Evolutionary conservation across 1,140 invertebrate species (phyloP), one percentile per base, ranked within the genome.

Genomic region (Hormaphis cornu): DNA sequence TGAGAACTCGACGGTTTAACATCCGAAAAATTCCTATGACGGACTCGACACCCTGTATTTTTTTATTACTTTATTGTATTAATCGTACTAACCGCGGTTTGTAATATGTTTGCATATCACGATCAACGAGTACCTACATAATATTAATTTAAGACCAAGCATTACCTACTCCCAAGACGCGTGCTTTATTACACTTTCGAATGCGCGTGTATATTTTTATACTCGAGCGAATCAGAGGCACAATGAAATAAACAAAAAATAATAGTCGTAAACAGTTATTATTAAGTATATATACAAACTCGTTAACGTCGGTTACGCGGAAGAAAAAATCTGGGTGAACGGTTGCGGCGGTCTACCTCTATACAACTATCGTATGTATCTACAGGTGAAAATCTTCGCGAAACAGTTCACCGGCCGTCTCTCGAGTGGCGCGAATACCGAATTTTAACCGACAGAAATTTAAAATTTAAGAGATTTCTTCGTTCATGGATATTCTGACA

Each of bases 201-300:
- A 56, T 35, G 30, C n/a, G n/a, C n/a, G 30, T 5, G 16, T 18
- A 52, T 26, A 24, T 18, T 26, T 46, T 3, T 22, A 12, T 28
- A 54, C 28, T 10, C 18, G n/a, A 30, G 1, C 30, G 3, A 4
- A n/a, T 0, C 10, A 7, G 30, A n/a, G 28, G 28, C 52, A 54
- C 53, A 35, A 56, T 35, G 53, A 56, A 56, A 54, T n/a, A n/a
- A n/a, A n/a, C n/a, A 56, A 9, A 6, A 56, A 56, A 53, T 30
- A 35, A 56, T 56, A 56, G 35, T 56, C 33, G 33, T 53, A 53
- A 35, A 56, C n/a, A n/a, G n/a, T n/a, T n/a, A n/a, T 56, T 56
- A 35, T 56, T 20, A n/a, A n/a, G n/a, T n/a, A n/a, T n/a, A n/a
- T n/a, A n/a, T n/a, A 35, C 53, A 33, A 35, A 56, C 53, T 56